Evolutionary conservation across 2,888 invertebrate species (phyloP).

Genomic region (Carcina quercana): DNA sequence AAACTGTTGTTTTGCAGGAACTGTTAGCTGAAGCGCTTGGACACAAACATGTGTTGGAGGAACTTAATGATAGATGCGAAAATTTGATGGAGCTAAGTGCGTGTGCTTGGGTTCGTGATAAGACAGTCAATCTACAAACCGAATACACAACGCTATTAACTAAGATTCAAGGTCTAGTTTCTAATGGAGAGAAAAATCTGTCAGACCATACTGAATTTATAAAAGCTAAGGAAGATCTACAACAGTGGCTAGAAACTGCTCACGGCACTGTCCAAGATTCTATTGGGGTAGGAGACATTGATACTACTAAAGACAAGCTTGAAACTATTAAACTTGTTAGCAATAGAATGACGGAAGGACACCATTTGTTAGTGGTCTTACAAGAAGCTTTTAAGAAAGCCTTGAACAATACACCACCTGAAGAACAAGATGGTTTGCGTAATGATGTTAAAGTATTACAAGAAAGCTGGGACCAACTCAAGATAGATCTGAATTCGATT

Average conservation of each 20-base stretch:
- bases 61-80: slow-evolving; percentile 90
- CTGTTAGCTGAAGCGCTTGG: slow-evolving; percentile 83
- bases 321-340: slow-evolving; percentile 84
- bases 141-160: slow-evolving; percentile 86
- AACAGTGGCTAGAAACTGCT: slow-evolving; percentile 88
- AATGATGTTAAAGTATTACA: slow-evolving; percentile 85
- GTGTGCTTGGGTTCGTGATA: slow-evolving; percentile 88
- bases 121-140: slow-evolving; percentile 88
- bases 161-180: slow-evolving; percentile 85
- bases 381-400: slow-evolving; percentile 92
- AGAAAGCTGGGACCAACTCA: slow-evolving; percentile 93
- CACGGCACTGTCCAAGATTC: slow-evolving; percentile 89
- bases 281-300: slow-evolving; percentile 85
- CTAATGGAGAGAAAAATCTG: slow-evolving; percentile 91
- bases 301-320: slow-evolving; percentile 84
- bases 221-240: slow-evolving; percentile 87
- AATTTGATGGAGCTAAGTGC: slow-evolving; percentile 90
- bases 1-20: slow-evolving; percentile 44
- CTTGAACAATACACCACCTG: slow-evolving; percentile 85
- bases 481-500: slow-evolving; percentile 90
- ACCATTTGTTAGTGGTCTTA: slow-evolving; percentile 86
- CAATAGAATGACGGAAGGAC: slow-evolving; percentile 86
- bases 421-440: slow-evolving; percentile 85
- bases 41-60: slow-evolving; percentile 86
- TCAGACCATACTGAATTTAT: slow-evolving; percentile 94